Evolutionary conservation across 2,113 vertebrate species (phyloP).

Genomic region (Macroglossus sobrinus): DNA sequence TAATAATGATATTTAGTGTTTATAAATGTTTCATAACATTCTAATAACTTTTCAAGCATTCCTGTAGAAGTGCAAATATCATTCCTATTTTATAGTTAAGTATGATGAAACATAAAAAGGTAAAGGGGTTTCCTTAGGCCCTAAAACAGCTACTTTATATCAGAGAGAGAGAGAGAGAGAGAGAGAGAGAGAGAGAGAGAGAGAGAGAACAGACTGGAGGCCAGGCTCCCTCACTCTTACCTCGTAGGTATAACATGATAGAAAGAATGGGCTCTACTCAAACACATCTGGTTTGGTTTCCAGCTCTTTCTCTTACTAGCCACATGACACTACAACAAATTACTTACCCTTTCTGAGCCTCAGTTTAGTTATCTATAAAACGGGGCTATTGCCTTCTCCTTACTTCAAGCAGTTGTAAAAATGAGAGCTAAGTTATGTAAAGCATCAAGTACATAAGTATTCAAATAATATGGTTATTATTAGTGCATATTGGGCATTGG

Average conservation of each 20-base stretch:
- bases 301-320: neutral
- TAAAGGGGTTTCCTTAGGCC: neutral
- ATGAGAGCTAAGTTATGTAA: neutral
- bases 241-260: neutral
- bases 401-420: neutral
- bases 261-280: neutral
- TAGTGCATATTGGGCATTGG: neutral
- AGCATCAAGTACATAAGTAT: neutral
- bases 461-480: neutral
- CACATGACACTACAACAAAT: neutral
- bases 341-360: neutral
- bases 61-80: neutral
- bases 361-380: conserved; percentile 2
- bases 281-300: neutral
- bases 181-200: neutral
- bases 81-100: conserved; percentile 38
- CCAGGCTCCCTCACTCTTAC: neutral
- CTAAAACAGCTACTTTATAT: neutral
- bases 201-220: rapidly evolving
- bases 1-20: neutral
- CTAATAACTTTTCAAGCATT: neutral
- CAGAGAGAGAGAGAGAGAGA: neutral
- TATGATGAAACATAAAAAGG: conserved; percentile 4
- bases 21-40: neutral
- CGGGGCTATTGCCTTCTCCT: neutral